Evolutionary conservation across 2,113 vertebrate species (phyloP).

Genomic region (Meriones unguiculatus): DNA sequence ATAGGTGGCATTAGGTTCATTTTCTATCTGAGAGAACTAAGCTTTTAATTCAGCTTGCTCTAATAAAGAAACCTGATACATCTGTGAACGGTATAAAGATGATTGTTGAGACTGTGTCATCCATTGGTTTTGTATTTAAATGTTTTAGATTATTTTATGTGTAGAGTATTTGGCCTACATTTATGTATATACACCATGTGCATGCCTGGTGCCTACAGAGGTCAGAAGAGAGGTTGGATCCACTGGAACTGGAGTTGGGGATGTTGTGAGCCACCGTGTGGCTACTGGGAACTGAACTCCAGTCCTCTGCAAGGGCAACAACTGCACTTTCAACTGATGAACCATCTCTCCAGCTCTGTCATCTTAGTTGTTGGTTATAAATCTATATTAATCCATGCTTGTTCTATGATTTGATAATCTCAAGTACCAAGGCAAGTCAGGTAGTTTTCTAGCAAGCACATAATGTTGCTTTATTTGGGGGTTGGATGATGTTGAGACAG

Average conservation of each 20-base stretch:
- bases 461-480: not conserved
- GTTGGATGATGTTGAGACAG: not conserved
- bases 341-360: not conserved
- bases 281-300: not conserved
- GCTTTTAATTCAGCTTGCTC: not conserved
- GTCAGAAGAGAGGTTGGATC: not conserved
- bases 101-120: not conserved
- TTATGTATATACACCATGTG: not conserved
- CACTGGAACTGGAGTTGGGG: not conserved
- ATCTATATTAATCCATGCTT: not conserved
- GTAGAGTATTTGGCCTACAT: not conserved
- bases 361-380: not conserved
- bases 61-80: not conserved
- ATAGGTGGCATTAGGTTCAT: not conserved
- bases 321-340: not conserved
- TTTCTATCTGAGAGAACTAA: slow-evolving; percentile 3
- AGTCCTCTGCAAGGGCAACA: not conserved
- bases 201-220: not conserved
- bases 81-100: not conserved
- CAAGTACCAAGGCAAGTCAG: not conserved
- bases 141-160: not conserved
- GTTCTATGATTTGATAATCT: not conserved
- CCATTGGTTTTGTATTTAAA: not conserved
- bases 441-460: not conserved
- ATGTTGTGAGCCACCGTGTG: not conserved